phyloP scores from a whole-genome alignment of 2,888 invertebrate species.

The Tinea pellionella region DNA sequence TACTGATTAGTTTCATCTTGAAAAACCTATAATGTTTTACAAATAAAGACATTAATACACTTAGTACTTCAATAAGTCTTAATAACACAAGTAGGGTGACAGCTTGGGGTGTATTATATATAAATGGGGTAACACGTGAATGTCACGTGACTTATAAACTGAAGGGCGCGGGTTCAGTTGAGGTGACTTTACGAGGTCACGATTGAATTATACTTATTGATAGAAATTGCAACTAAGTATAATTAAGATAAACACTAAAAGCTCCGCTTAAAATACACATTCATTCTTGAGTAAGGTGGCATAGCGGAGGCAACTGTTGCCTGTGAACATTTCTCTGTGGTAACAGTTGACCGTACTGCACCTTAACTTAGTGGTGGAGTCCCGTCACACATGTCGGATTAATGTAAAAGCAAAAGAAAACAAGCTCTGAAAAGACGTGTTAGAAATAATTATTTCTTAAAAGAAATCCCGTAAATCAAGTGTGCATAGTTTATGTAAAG shows the following conservation, averaged over 20 bases:
- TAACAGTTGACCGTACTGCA: too few species aligned
- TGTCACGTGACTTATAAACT: neutral
- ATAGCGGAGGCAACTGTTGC: too few species aligned
- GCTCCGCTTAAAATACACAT: too few species aligned
- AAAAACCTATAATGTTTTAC: neutral
- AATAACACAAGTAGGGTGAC: neutral
- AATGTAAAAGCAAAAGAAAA: too few species aligned
- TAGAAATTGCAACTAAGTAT: too few species aligned
- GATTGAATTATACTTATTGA: neutral
- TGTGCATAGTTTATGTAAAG: conserved; percentile 31
- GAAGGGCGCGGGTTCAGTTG: neutral
- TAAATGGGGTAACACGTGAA: neutral
- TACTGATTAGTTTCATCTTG: too few species aligned
- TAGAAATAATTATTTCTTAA: neutral
- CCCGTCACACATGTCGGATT: too few species aligned
- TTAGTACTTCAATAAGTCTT: neutral
- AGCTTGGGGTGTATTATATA: neutral
- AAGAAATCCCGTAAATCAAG: neutral
- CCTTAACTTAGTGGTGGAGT: too few species aligned
- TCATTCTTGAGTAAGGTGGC: too few species aligned
- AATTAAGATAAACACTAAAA: too few species aligned
- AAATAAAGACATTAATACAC: neutral
- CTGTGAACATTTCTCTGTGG: too few species aligned
- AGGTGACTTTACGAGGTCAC: neutral
- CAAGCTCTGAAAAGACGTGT: too few species aligned